Conservation (phyloP, 2,113 vertebrate species). For the Oceanites oceanicus region DNA sequence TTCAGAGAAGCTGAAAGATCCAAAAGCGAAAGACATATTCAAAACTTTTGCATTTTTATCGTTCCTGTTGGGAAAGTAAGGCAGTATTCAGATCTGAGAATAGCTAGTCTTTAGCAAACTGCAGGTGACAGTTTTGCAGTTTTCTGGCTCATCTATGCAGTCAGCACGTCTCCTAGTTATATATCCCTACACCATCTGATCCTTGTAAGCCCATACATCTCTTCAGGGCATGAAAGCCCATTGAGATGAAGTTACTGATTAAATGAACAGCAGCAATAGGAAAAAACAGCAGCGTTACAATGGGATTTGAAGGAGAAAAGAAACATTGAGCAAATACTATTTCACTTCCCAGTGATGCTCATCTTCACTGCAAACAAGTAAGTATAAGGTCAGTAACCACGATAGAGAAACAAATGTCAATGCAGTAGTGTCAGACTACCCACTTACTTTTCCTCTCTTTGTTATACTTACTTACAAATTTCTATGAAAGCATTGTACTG, state of each 20-base stretch:
- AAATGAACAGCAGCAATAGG: background rate
- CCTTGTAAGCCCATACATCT: constrained; percentile 23
- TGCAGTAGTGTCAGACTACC: background rate
- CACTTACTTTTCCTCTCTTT: background rate
- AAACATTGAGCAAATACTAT: background rate
- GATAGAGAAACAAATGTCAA: background rate
- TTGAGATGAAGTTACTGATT: constrained; percentile 28
- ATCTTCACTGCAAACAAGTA: background rate
- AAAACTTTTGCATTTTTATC: background rate
- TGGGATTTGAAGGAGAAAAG: background rate
- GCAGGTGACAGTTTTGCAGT: background rate
- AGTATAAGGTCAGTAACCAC: background rate
- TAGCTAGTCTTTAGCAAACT: background rate
- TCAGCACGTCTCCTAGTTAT: background rate
- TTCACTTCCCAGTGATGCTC: background rate
- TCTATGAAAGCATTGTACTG: background rate
- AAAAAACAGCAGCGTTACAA: background rate
- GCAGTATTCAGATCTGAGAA: background rate
- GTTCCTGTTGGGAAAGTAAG: background rate
- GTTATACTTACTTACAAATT: background rate
- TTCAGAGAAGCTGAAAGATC: background rate
- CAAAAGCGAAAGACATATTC: background rate
- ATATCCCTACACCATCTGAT: background rate
- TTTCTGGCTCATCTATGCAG: background rate
- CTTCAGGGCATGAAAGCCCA: background rate